phyloP scores from a whole-genome alignment of 2,888 invertebrate genomes.

The Beris morrisii region DNA sequence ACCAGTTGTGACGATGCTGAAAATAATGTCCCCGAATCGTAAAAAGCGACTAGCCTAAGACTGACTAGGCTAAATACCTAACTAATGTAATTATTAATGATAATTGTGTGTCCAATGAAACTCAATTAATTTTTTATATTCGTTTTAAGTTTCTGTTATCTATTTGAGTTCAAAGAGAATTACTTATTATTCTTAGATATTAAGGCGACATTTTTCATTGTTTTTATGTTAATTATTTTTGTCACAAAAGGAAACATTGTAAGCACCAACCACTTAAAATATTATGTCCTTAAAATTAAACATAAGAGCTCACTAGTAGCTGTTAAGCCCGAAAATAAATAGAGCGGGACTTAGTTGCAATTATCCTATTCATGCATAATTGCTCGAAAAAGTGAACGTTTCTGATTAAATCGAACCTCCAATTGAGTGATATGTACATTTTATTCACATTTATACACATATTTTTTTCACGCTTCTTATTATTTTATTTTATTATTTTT shows the following conservation, averaged over 20 bases:
- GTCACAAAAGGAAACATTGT: too few relatives aligned
- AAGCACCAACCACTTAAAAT: too few relatives aligned
- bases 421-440: conserved; percentile 28
- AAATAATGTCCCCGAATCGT: conserved; percentile 65
- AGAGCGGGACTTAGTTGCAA: conserved; percentile 27
- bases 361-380: background rate
- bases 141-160: too few relatives aligned
- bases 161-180: too few relatives aligned
- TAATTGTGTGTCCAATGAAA: too few relatives aligned
- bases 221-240: too few relatives aligned
- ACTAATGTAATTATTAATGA: too few relatives aligned
- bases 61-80: conserved; percentile 27
- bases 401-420: conserved; percentile 6
- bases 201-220: too few relatives aligned
- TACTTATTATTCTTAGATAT: too few relatives aligned
- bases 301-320: too few relatives aligned
- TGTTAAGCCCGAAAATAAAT: background rate
- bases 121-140: too few relatives aligned
- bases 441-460: background rate
- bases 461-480: background rate
- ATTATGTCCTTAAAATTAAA: too few relatives aligned
- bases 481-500: conserved; percentile 7
- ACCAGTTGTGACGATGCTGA: conserved; percentile 81
- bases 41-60: conserved; percentile 53
- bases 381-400: background rate